These are phyloP conservation scores for Asarcornis scutulata DNA, from an alignment of 2,113 vertebrate genomes.

Conservation along the genomic window DNA sequence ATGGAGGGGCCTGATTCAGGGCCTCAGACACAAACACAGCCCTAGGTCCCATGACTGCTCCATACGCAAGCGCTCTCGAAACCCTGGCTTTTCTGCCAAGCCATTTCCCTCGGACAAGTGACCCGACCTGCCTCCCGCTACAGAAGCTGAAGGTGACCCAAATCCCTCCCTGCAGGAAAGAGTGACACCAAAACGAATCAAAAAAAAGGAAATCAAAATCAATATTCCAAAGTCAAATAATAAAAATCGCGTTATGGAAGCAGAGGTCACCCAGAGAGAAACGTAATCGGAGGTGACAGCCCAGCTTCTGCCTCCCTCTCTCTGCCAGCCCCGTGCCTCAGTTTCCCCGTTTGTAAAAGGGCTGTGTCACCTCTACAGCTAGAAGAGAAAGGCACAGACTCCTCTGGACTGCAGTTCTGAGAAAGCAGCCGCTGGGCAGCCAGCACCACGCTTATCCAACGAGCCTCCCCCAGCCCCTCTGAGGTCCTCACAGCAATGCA, in stretches of 20 bases:
- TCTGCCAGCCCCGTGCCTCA: neutral
- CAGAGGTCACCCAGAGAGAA: slow-evolving; percentile 23
- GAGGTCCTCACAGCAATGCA: neutral
- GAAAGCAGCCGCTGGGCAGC: neutral
- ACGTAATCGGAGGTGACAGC: neutral
- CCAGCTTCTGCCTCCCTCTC: neutral
- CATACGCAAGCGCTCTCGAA: neutral
- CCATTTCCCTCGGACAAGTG: slow-evolving; percentile 18
- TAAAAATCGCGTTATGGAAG: slow-evolving; percentile 31
- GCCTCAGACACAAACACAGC: neutral
- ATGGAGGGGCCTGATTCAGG: neutral
- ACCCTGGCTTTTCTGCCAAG: slow-evolving; percentile 1
- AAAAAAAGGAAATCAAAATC: slow-evolving; percentile 42
- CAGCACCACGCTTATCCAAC: accelerated
- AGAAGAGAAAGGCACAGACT: neutral
- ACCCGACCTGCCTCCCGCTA: neutral
- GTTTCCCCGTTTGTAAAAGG: neutral
- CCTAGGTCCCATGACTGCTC: neutral
- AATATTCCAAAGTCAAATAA: slow-evolving; percentile 66
- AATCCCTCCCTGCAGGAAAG: slow-evolving; percentile 10
- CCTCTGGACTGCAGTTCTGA: neutral
- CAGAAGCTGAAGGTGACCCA: slow-evolving; percentile 52
- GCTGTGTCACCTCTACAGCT: neutral
- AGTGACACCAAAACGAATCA: slow-evolving; percentile 19
- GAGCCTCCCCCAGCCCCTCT: neutral